Percentiles rank a stretch among this genome's conserved stretches.
These are phyloP conservation scores for Galeopterus variegatus DNA, from an alignment of 2,113 vertebrate genomes.

Conservation along the genomic window DNA sequence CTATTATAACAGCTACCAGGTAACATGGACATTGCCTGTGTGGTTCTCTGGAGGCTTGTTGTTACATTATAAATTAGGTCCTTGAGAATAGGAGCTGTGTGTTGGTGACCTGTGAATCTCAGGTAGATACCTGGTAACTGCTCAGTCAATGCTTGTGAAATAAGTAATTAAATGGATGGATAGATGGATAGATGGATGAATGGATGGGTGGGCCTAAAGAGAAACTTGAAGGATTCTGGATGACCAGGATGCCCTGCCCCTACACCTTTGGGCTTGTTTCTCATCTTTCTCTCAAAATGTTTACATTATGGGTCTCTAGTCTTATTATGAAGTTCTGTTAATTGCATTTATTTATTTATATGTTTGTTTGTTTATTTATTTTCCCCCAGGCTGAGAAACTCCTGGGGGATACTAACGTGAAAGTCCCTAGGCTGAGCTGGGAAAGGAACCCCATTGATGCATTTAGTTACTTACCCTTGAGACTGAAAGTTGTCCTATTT, in stretches of 20 bases:
- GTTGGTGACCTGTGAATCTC: background rate
- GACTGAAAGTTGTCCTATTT: conserved; percentile 31
- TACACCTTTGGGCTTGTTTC: conserved; percentile 34
- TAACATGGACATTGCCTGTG: background rate
- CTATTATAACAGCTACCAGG: background rate
- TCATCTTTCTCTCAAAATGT: conserved; percentile 27
- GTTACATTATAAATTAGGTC: background rate
- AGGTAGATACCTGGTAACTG: background rate
- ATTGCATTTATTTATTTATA: background rate
- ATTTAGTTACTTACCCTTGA: conserved; percentile 16
- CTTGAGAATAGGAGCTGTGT: background rate
- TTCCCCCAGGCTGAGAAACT: background rate
- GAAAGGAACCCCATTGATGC: background rate
- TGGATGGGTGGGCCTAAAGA: background rate
- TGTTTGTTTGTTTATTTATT: background rate
- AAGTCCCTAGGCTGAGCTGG: background rate
- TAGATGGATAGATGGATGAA: too few species aligned
- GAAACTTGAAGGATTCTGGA: background rate
- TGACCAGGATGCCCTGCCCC: background rate
- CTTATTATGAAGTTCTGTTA: background rate
- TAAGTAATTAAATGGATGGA: background rate
- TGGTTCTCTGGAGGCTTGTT: background rate
- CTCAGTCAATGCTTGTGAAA: background rate
- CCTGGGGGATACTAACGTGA: background rate
- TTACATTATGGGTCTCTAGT: background rate